Base-by-base conservation (phyloP, 1,140 invertebrate genomes). In the Trichonephila inaurata region DNA sequence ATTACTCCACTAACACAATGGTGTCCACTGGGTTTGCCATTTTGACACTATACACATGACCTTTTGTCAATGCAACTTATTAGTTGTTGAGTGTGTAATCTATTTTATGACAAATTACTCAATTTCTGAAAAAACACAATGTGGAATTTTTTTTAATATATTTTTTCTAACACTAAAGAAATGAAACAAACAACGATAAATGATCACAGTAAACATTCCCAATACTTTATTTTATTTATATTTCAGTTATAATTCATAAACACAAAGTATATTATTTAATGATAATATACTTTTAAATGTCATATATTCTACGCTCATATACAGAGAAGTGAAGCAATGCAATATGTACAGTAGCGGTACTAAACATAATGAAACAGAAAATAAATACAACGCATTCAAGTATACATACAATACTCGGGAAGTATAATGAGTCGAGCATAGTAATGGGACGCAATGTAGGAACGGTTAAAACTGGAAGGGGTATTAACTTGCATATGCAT, bases 261-360 rank as follows among this genome's bases (percentile, higher is more conserved):
- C 91, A 92, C 91, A 93, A 60, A 89, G 66, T 93, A 93, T 66
- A 81, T 93, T 81, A 82, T 82, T 82, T 93, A 28, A 81, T 60
- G 16, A 86, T 92, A 92, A 60, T 61, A 72, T 92, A 64, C 51
- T 77, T 28, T 92, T 87, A 72, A 60, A 93, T 64, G 28, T 93
- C 61, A 93, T 87, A 77, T 87, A 24, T 90, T 2, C 92, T 89
- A 88, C 77, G 40, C 18, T 93, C 85, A 93, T 89, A 85, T 92
- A 93, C 92, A 93, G 92, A 93, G 85, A 93, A 82, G 85, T 89
- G 91, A 89, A 93, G 87, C 69, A 82, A 89, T 64, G 87, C 72
- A 64, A 4, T 93, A 93, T 93, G 51, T 93, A 93, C 92, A 93
- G 3, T 83, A 93, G 92, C 92, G 89, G 33, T 58, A 89, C 51